Conservation (phyloP, 2,797 vertebrate species). For the Paguma larvata region DNA sequence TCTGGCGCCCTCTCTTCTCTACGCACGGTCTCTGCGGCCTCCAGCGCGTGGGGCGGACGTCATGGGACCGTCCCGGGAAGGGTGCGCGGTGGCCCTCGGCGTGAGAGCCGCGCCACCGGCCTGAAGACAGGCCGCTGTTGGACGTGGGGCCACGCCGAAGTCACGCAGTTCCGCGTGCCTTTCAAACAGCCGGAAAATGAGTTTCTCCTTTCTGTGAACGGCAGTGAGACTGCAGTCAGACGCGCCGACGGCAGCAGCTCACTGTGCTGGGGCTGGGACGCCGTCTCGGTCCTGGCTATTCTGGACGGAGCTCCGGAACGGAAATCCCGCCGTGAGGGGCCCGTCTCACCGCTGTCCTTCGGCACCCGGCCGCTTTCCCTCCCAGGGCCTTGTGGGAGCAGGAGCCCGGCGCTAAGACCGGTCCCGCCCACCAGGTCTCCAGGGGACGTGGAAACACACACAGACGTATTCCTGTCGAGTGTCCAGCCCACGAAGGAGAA, state of each 20-base stretch:
- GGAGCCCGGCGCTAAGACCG: background rate
- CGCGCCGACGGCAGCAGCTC: background rate
- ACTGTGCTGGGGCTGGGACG: background rate
- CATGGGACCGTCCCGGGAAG: background rate
- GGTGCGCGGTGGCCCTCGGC: background rate
- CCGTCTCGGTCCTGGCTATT: fast-evolving
- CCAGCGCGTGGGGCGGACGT: background rate
- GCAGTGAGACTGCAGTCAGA: background rate
- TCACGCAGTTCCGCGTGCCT: background rate
- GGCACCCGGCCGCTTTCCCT: background rate
- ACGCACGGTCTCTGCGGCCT: background rate
- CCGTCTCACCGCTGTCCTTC: fast-evolving
- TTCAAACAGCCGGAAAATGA: background rate
- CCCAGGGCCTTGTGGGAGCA: background rate
- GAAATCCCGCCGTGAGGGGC: background rate
- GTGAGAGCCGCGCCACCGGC: background rate
- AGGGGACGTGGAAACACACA: background rate
- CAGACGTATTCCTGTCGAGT: constrained; percentile 48
- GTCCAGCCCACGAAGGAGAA: constrained; percentile 55
- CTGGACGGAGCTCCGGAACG: fast-evolving
- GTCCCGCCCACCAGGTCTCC: background rate
- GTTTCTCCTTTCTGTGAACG: background rate
- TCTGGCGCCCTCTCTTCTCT: background rate
- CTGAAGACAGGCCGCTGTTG: background rate
- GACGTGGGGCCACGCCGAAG: background rate